Evolutionary conservation across 2,888 invertebrate genomes (phyloP), one percentile per base, ranked within the genome.

Genomic region (Linyphia triangularis): DNA sequence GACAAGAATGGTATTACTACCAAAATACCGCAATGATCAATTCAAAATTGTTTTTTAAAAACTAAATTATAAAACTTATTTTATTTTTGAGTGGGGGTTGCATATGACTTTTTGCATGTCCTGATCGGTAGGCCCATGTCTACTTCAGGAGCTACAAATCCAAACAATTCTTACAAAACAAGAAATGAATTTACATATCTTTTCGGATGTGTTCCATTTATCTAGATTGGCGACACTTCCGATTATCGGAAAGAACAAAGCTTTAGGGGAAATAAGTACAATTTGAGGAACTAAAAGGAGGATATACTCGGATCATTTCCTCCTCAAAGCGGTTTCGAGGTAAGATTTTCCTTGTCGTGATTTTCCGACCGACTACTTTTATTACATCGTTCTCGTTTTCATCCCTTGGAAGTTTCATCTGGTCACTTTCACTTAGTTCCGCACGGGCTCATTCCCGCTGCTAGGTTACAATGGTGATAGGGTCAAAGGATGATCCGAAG

Each of bases 361-460:
- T 75, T 73, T 72, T 63, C 40, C 61, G 81, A 61, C 82, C 70
- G 61, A 78, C 33, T 82, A 65, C 83, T 65, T 72, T 73, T 51
- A 70, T 57, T 65, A 57, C 57, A n/a, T 10, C 72, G 73, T 59
- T 82, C 82, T 82, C 82, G 82, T 82, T 82, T 82, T 82, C 72
- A 82, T 72, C 19, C 59, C 16, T 33, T 73, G 83, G 72, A 83
- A 83, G 65, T 72, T 40, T 82, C 22, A 57, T 43, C 59, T 73
- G 73, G 73, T 83, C 83, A 83, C 73, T 82, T 77, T 72, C 82
- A 40, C 57, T 82, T 82, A 82, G 61, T 83, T 75, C 83, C 83
- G 72, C 73, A 73, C 73, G 26, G 51, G n/a, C 65, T 72, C 43
- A 37, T 28, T 69, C 30, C 67, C 37, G n/a, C 73, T 30, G 19